Base-by-base conservation (phyloP, 2,888 invertebrate genomes). In the Andrena trimmerana region DNA sequence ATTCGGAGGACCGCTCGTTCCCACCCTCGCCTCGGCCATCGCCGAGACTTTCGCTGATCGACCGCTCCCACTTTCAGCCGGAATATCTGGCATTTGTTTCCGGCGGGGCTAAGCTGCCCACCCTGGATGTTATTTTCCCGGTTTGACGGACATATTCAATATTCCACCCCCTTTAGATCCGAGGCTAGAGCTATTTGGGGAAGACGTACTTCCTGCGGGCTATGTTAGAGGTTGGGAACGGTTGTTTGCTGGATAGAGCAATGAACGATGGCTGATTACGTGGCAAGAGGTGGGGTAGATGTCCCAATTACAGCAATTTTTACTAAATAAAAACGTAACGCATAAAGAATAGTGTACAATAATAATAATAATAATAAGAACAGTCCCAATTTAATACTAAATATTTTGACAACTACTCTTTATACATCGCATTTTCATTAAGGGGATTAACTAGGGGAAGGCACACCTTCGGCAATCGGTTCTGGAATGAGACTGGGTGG, bases 81-180 rank as follows among this genome's bases (percentile, higher is more conserved):
- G 66, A 78, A 90, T 90, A 87, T 84, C 85, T 87, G 81, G 83
- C 90, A 90, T 92, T 92, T 89, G 90, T 92, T 91, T 91, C 87
- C 87, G 71, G 66, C 4, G 16, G 78, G 78, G 81, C 78, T 80
- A 76, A 86, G 2, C 48, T 27, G 81, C 85, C 65, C 63, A 54
- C 7, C 48, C 73, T 48, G 75, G 62, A 63, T 75, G 42, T 78
- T 60, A 36, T 70, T 75, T n/a, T 27, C 24, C 62, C 48, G 42
- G 24, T 42, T 73, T 83, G 79, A 71, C 84, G 77, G 86, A 86
- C 81, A 75, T 81, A 78, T 81, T 86, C 81, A 84, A 78, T 86
- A 86, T 86, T 86, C 86, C 59, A 27, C 54, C 48, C 31, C 60
- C n/a, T 20, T 20, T 2, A 52, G 57, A 63, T 66, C 29, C 36